Conservation (phyloP, 2,888 invertebrate species). For the Pristionchus arcanus region DNA sequence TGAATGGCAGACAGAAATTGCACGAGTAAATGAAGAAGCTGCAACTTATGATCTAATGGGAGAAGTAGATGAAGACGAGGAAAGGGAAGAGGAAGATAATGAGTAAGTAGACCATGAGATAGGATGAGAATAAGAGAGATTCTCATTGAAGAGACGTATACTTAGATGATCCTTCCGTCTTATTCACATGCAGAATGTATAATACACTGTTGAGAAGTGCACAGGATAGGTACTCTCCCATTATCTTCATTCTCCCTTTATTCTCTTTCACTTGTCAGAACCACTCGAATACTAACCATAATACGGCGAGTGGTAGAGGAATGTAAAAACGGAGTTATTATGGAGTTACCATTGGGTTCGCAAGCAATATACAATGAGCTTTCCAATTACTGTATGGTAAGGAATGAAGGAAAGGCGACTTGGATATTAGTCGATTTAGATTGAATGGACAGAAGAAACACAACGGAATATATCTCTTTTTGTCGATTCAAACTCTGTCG, state of each 20-base stretch:
- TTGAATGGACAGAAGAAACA: not conserved
- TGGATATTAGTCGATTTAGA: not conserved
- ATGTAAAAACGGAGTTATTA: not conserved
- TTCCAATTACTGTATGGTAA: constrained; percentile 18
- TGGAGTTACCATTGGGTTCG: not conserved
- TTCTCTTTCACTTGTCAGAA: not conserved
- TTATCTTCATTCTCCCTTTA: not conserved
- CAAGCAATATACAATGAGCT: not conserved
- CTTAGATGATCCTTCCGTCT: constrained; percentile 44
- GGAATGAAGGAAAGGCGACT: not conserved
- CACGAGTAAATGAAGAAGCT: constrained; percentile 24
- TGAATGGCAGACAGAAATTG: constrained; percentile 47
- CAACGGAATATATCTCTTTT: not conserved
- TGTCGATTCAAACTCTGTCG: constrained; percentile 19
- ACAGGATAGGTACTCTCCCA: constrained; percentile 13
- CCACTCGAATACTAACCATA: constrained; percentile 16
- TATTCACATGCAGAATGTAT: constrained; percentile 49
- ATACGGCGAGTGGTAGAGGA: constrained; percentile 16
- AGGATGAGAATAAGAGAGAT: not conserved
- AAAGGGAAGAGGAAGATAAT: not conserved
- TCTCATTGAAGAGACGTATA: not conserved
- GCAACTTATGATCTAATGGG: constrained; percentile 50
- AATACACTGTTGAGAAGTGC: constrained; percentile 47
- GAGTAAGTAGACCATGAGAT: not conserved
- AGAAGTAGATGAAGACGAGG: not conserved